Percentiles rank a stretch among this genome's conserved stretches.
Conservation (phyloP, 2,888 invertebrate species). For the Gryllus longicercus region DNA sequence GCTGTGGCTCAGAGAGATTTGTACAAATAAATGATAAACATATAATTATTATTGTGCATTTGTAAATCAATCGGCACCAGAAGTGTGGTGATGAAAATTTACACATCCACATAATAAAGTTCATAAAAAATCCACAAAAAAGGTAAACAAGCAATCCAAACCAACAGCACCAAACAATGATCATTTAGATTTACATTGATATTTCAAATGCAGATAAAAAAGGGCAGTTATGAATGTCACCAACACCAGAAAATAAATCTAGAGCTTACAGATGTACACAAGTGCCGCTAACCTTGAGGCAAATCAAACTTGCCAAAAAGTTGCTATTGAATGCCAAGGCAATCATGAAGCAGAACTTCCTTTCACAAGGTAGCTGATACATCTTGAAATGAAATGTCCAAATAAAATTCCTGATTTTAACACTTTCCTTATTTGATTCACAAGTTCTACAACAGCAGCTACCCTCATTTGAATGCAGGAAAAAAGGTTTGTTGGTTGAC, state of each 20-base stretch:
- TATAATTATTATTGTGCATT: too few relatives aligned
- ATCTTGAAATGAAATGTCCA: neutral
- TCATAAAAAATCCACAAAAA: too few relatives aligned
- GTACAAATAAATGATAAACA: too few relatives aligned
- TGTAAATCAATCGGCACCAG: too few relatives aligned
- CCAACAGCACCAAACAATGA: neutral
- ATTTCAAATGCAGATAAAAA: neutral
- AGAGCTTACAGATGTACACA: neutral
- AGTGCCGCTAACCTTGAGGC: neutral
- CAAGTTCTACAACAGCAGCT: neutral
- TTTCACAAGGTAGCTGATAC: neutral
- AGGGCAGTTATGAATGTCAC: neutral
- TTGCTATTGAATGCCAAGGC: neutral
- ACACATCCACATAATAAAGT: too few relatives aligned
- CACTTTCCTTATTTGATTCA: neutral
- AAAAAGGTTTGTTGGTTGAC: conserved; percentile 28
- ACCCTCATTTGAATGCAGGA: conserved; percentile 32
- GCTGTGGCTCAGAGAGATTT: too few relatives aligned
- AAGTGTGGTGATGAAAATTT: too few relatives aligned
- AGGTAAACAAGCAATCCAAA: neutral
- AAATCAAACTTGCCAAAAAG: neutral
- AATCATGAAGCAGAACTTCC: neutral
- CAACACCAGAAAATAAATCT: conserved; percentile 11
- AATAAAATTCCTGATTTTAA: neutral
- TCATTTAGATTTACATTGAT: neutral